These are phyloP conservation scores for Lasioglossum lativentre DNA, from an alignment of 2,888 invertebrate species.

Conservation along the genomic window DNA sequence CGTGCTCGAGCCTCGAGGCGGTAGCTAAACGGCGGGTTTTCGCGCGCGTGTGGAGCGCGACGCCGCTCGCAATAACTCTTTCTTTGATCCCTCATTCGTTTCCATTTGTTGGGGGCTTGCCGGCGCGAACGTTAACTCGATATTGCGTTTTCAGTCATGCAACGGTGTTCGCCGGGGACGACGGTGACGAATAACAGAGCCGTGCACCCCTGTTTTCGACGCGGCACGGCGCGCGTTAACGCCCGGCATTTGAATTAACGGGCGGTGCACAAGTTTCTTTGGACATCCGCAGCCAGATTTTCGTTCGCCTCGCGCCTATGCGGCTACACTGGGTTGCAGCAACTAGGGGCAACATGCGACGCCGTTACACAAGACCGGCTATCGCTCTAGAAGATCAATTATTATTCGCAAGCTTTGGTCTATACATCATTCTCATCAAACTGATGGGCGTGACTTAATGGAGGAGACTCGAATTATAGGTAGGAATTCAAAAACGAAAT, in stretches of 20 bases:
- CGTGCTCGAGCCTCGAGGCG: slow-evolving; percentile 6
- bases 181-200: slow-evolving; percentile 9
- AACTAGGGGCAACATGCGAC: neutral
- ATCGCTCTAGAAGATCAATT: neutral
- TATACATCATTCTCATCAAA: neutral
- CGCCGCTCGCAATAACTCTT: slow-evolving; percentile 59
- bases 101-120: slow-evolving; percentile 52
- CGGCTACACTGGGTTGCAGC: neutral
- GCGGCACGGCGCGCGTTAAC: neutral
- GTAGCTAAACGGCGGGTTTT: slow-evolving; percentile 16
- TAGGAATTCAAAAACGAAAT: neutral
- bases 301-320: neutral
- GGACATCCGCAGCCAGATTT: neutral
- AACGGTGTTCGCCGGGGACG: slow-evolving; percentile 6
- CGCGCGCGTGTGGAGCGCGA: slow-evolving; percentile 24
- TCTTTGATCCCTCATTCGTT: slow-evolving; percentile 60
- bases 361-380: neutral
- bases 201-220: slow-evolving; percentile 11
- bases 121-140: slow-evolving; percentile 49
- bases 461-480: neutral
- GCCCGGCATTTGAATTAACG: slow-evolving; percentile 2
- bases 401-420: neutral
- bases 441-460: neutral
- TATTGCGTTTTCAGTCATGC: slow-evolving; percentile 52
- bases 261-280: neutral